Evolutionary conservation across 2,888 invertebrate species (phyloP).

Genomic region (Seira musarum): DNA sequence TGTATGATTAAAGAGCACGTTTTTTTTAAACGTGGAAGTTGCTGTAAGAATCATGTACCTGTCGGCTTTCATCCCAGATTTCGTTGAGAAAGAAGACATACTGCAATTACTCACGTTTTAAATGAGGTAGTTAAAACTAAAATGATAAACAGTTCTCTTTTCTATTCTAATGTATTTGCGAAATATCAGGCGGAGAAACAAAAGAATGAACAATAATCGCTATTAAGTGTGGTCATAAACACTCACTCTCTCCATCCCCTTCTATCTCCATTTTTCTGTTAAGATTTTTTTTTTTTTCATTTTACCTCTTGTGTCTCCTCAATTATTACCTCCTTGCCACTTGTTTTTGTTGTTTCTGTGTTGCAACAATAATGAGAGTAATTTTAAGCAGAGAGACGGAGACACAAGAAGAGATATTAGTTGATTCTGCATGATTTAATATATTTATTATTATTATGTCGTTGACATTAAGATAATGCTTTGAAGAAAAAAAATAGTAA

Average conservation of each 20-base stretch:
- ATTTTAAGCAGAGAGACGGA: background rate
- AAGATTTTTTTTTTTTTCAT: background rate
- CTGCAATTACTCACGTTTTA: background rate
- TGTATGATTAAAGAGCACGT: too few species aligned
- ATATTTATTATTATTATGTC: slow-evolving; percentile 23
- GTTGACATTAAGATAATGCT: slow-evolving; percentile 53
- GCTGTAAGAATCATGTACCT: too few species aligned
- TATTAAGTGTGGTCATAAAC: slow-evolving; percentile 15
- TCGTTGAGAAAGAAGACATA: too few species aligned
- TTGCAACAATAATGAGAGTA: slow-evolving; percentile 11
- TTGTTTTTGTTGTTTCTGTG: too few species aligned
- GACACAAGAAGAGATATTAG: background rate
- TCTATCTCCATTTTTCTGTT: background rate
- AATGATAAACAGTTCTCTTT: background rate
- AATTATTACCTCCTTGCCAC: background rate
- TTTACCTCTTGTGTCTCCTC: background rate
- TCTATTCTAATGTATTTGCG: background rate
- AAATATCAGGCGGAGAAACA: slow-evolving; percentile 2
- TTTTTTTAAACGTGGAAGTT: too few species aligned
- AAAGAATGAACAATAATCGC: slow-evolving; percentile 5
- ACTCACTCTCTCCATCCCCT: slow-evolving; percentile 9
- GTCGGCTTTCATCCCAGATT: too few species aligned
- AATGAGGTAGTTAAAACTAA: slow-evolving; percentile 1
- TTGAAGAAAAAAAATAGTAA: background rate
- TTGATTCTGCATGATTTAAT: slow-evolving; percentile 35